phyloP scores from a whole-genome alignment of 2,113 vertebrate genomes.

The Nothoprocta pentlandii region DNA sequence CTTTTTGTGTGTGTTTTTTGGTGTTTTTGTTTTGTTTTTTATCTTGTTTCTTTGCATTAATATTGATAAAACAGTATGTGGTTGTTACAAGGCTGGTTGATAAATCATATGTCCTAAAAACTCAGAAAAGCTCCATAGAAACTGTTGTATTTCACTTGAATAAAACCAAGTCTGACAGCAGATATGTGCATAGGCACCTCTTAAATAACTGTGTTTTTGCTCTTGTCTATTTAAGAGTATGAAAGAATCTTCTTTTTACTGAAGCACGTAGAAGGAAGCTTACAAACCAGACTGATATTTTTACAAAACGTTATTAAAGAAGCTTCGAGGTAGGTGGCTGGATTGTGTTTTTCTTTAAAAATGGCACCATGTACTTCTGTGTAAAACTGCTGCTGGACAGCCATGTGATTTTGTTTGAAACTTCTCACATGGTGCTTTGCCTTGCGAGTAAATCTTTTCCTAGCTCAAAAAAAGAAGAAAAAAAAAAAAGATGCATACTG shows the following conservation, averaged over 20 bases:
- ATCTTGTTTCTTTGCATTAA: neutral
- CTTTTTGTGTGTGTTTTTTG: neutral
- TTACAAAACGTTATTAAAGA: conserved; percentile 97
- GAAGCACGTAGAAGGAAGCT: conserved; percentile 93
- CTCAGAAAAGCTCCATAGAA: neutral
- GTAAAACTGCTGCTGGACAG: neutral
- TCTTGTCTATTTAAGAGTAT: conserved; percentile 82
- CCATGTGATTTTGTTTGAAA: neutral
- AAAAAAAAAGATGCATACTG: neutral
- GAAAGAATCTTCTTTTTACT: conserved; percentile 95
- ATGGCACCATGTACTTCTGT: neutral
- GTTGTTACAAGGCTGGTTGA: neutral
- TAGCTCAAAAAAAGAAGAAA: neutral
- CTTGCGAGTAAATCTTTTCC: neutral
- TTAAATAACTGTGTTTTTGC: conserved; percentile 32
- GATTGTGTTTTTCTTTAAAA: neutral
- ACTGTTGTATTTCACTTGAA: neutral
- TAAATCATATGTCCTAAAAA: neutral
- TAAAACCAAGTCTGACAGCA: neutral
- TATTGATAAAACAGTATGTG: neutral
- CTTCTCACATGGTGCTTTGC: neutral
- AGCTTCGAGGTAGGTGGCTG: conserved; percentile 87
- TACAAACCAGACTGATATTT: conserved; percentile 92
- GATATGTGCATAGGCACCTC: neutral
- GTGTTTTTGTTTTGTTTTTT: neutral